Base-by-base conservation (phyloP, 2,888 invertebrate species). In the Tridacna gigas region DNA sequence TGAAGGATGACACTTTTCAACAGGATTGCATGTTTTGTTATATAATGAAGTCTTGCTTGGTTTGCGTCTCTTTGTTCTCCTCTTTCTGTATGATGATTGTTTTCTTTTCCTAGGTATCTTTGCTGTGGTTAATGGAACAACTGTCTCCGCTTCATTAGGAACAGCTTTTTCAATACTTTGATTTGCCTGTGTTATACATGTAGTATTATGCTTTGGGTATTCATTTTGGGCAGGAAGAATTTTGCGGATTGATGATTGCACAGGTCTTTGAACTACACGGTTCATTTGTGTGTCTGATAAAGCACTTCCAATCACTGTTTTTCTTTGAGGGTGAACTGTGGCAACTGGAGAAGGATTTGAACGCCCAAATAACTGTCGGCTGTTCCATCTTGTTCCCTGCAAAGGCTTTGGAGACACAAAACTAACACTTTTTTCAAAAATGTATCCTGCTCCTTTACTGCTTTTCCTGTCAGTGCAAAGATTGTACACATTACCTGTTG, bases 281-380 rank as follows among this genome's bases (percentile, higher is more conserved):
- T 37, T 37, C 37, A 37, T 7, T 37, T 37, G 37, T 65, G 26
- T 65, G 26, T 26, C 28, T 25, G 65, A 28, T 18, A 65, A 28
- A 20, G 20, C 65, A 13, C 26, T 25, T 18, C 18, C 45, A 15
- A 45, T 48, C 28, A 0, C 47, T 26, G 69, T n/a, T 26, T 85
- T 65, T 80, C 86, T 86, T 48, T 90, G 91, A 47, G 89, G 89
- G n/a, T 84, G 69, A 13, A 91, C 89, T 71, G 90, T 86, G 15
- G 90, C 90, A 13, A 91, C 85, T 45, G 91, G 91, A 45, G 91
- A 91, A 18, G 89, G 88, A 61, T 88, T 89, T 0, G 83, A 56
- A 71, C 84, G 86, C 13, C 84, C 78, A 77, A 91, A 91, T n/a
- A 90, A 51, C 15, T 73, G 61, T 28, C 80, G 83, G 65, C 84